Base-by-base conservation (phyloP, 2,113 vertebrate species). In the Delphinus delphis region DNA sequence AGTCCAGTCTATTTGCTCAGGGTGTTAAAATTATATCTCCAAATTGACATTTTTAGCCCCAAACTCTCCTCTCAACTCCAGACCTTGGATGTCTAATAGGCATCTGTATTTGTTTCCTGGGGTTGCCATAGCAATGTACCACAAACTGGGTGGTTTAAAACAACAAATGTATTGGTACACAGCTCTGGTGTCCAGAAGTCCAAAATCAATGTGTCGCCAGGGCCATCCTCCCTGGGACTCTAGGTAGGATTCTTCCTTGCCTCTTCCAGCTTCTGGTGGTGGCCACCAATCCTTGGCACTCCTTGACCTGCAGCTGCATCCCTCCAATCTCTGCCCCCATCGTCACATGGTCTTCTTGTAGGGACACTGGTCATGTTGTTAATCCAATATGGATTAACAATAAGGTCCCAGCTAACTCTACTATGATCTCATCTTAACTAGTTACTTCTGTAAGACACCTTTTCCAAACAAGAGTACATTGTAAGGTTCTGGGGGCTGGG, bases 281-380 rank as follows among this genome's bases (percentile, higher is more conserved):
- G 60, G 28, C 58, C 3, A 1, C 1, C 26, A 6, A 1, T 25
- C 41, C 53, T 26, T 5, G 36, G 60, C 0, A 0, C 3, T 55
- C 47, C 44, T 60, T 13, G 50, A n/a, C 67, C 18, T 5, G 3
- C 26, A 9, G 77, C 63, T 18, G 31, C 10, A 0, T n/a, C 21
- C 9, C 33, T n/a, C 1, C 55, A 3, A 3, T 55, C 58, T n/a
- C 25, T 11, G 60, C 53, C 36, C 36, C 31, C 26, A 0, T 4
- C 50, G 17, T 25, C 41, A 28, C 5, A 33, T 12, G 36, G 60
- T 28, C 68, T 23, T 70, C 47, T 55, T 36, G 2, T 31, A 55
- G 58, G 26, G 65, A 84, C 44, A 80, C 25, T 5, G 1, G 47
- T 53, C 63, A 17, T 53, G 2, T 5, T 23, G 41, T 18, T 53